Base-by-base conservation (phyloP, 2,797 vertebrate species). In the Tapera naevia region DNA sequence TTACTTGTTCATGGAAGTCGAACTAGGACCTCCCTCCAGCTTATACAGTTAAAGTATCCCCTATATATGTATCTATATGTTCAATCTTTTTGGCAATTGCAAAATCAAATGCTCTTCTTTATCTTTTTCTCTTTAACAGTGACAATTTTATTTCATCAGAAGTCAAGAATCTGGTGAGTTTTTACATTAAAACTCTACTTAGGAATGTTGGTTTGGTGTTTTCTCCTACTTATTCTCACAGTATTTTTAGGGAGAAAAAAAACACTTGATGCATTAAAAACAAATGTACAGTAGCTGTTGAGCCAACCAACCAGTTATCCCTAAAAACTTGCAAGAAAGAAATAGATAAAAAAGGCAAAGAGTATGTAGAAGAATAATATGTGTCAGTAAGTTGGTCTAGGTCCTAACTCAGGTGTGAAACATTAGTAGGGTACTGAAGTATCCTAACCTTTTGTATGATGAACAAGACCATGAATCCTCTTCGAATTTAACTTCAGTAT, bases 241-340 rank as follows among this genome's bases (percentile, higher is more conserved):
- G 7, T 30, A 35, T 62, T 2, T 62, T 70, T 45, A 28, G 8
- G 5, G 2, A 2, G 0, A 25, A 27, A 27, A 27, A 39, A 74
- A 37, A 1, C 2, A 8, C 43, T 17, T 39, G 19, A 54, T n/a
- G 21, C 19, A 50, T 37, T 75, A 65, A 17, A 48, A 71, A 17
- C 7, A 54, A 45, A 61, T 5, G 6, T 64, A 1, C 27, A 41
- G 58, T 7, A 69, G 7, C 39, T 85, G 27, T 11, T 11, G 13
- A 32, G 9, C 13, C 53, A 95, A 64, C 2, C 8, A 75, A 51
- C 3, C 6, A 12, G 7, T 33, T 60, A 88, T 15, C 12, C 23
- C 19, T 24, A 57, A 71, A 67, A 51, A 18, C 60, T 0, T 48
- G 10, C 23, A 78, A 28, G 13, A 80, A 89, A 80, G 4, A 16